Evolutionary conservation across 2,113 vertebrate species (phyloP), one percentile per base, ranked within the genome.

Genomic region (Trinectes maculatus): DNA sequence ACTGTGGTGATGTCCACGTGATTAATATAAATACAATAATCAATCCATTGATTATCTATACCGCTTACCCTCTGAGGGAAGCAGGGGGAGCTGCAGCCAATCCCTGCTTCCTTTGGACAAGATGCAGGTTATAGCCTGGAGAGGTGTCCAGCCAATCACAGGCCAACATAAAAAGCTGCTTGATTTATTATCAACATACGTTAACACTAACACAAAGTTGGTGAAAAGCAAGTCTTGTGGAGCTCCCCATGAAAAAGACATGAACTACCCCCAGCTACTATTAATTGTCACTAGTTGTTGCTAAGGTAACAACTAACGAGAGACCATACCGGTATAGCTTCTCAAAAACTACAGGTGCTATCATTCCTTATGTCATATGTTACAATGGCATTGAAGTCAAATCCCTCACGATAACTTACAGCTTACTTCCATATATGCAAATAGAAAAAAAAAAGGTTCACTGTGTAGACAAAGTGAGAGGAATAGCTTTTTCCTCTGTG

Each of bases 381-480:
- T 37, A 43, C 25, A 24, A 5, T 3, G 29, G 16, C 47, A 5
- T 8, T 13, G 46, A 28, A 37, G 53, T 51, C 37, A 28, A 21
- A 51, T 34, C 49, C 31, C 8, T 19, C 49, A 64, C 2, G n/a
- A 16, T 11, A 26, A 11, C 37, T n/a, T 1, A 22, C 19, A 22
- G 4, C 3, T 37, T 4, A 7, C 47, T 18, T 29, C 1, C 16
- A 6, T 21, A 47, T 22, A 18, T 43, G 24, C 4, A 31, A 31
- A 31, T 31, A 21, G 11, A 39, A 43, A 33, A 16, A n/a, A 29
- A 33, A 57, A 42, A 21, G 8, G 7, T 13, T 40, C 26, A 33
- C 46, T 34, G 40, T 10, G 44, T 8, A n/a, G 33, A 40, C 48
- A 42, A 57, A 58, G 16, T 34, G 52, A 44, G 59, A 24, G 26